Evolutionary conservation across 1,140 invertebrate species (phyloP).

Genomic region (Megathymus violae): DNA sequence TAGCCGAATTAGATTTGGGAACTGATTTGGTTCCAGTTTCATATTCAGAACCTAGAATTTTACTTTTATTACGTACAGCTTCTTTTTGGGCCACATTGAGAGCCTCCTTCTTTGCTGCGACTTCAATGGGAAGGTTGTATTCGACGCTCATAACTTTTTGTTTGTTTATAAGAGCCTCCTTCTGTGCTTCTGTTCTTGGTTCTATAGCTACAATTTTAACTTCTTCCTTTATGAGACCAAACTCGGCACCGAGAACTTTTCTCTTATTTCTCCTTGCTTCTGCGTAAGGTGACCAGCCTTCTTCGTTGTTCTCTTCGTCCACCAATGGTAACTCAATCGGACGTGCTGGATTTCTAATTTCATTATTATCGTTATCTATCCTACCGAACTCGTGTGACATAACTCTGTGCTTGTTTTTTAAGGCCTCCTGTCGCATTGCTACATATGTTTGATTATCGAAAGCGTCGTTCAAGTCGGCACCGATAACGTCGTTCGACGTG

Average conservation of each 20-base stretch:
- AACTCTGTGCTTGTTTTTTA: constrained; percentile 74
- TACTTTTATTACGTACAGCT: constrained; percentile 58
- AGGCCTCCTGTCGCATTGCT: constrained; percentile 62
- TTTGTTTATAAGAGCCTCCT: constrained; percentile 67
- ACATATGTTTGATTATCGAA: constrained; percentile 61
- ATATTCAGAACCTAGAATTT: constrained; percentile 59
- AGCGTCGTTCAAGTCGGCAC: constrained; percentile 52
- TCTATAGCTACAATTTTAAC: constrained; percentile 37
- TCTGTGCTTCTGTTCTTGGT: constrained; percentile 67
- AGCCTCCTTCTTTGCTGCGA: constrained; percentile 46
- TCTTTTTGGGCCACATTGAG: constrained; percentile 65
- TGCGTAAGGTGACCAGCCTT: constrained; percentile 46
- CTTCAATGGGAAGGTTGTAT: constrained; percentile 60
- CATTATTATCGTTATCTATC: constrained; percentile 67
- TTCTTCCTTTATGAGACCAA: constrained; percentile 41
- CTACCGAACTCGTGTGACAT: constrained; percentile 73
- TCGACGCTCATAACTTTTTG: constrained; percentile 71
- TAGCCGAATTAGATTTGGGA: constrained; percentile 46
- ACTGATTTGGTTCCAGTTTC: constrained; percentile 33
- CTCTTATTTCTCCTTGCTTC: constrained; percentile 67
- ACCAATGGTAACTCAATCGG: constrained; percentile 43
- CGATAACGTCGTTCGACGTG: constrained; percentile 69
- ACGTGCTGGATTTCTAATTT: constrained; percentile 41
- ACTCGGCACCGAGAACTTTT: constrained; percentile 66
- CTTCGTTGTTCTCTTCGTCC: constrained; percentile 69